phyloP scores from a whole-genome alignment of 2,113 vertebrate species.

The Rynchops niger region DNA sequence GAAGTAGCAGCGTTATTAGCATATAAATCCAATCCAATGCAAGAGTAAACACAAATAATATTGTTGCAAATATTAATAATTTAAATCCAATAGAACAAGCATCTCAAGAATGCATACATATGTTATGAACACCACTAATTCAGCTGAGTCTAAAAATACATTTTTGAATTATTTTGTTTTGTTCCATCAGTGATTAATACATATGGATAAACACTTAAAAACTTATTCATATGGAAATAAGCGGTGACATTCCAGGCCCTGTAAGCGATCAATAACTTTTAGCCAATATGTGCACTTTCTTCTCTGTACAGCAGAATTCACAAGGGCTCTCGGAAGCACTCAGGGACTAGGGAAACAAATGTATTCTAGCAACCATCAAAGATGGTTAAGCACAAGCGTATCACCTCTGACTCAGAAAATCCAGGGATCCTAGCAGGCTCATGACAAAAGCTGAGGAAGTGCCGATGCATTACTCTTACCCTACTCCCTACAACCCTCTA shows the following conservation, averaged over 20 bases:
- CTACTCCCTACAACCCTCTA: not conserved
- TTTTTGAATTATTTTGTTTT: not conserved
- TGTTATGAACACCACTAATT: not conserved
- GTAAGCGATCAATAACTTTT: not conserved
- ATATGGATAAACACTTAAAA: not conserved
- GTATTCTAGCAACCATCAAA: not conserved
- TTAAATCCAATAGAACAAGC: conserved; percentile 20
- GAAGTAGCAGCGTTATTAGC: not conserved
- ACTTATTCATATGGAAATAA: not conserved
- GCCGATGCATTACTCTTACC: rapidly evolving
- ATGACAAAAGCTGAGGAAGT: not conserved
- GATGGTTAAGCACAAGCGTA: not conserved
- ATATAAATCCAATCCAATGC: not conserved
- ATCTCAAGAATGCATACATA: not conserved
- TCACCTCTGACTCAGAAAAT: not conserved
- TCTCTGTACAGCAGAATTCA: not conserved
- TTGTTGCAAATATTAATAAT: conserved; percentile 33
- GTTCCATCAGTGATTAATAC: not conserved
- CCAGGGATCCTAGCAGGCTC: not conserved
- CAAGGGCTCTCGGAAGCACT: not conserved
- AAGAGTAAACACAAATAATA: conserved; percentile 23
- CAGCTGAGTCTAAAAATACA: not conserved
- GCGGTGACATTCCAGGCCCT: not conserved
- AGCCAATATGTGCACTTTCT: not conserved
- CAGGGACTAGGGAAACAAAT: not conserved